Percentiles rank a stretch among this genome's conserved stretches.
These are phyloP conservation scores for Ylistrum balloti DNA, from an alignment of 1,140 invertebrate species.

Conservation along the genomic window DNA sequence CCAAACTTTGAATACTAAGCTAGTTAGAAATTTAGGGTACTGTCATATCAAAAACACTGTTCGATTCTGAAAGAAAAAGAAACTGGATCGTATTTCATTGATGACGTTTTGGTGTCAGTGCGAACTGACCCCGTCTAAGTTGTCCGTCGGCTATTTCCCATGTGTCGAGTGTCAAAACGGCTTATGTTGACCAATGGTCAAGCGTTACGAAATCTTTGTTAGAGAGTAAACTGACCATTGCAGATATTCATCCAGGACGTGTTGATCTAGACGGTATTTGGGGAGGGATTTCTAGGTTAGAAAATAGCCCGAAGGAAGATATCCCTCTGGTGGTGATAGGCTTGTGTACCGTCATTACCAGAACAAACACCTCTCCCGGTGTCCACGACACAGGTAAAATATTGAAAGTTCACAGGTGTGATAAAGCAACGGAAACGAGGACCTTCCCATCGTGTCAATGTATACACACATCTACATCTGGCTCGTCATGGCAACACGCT, in stretches of 20 bases:
- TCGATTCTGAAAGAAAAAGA: too few relatives aligned
- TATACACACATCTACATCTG: constrained; percentile 34
- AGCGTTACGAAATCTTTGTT: background rate
- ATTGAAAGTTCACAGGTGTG: background rate
- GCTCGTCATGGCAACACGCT: background rate
- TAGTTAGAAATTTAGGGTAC: too few relatives aligned
- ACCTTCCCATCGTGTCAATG: constrained; percentile 4
- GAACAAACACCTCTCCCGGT: background rate
- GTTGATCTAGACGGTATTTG: background rate
- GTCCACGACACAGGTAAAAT: background rate
- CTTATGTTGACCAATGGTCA: background rate
- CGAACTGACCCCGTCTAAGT: too few relatives aligned
- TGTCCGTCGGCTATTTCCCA: too few relatives aligned
- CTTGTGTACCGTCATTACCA: background rate
- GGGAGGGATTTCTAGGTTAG: background rate
- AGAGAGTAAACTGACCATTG: background rate
- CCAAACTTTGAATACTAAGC: too few relatives aligned
- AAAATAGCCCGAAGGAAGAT: background rate
- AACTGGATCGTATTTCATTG: too few relatives aligned
- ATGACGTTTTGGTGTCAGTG: too few relatives aligned
- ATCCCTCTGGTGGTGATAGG: background rate
- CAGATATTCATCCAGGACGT: background rate
- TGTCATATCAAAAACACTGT: too few relatives aligned
- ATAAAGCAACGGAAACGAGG: background rate
- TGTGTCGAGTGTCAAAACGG: background rate